Evolutionary conservation across 1,140 invertebrate species (phyloP).

Genomic region (Hyles vespertilio): DNA sequence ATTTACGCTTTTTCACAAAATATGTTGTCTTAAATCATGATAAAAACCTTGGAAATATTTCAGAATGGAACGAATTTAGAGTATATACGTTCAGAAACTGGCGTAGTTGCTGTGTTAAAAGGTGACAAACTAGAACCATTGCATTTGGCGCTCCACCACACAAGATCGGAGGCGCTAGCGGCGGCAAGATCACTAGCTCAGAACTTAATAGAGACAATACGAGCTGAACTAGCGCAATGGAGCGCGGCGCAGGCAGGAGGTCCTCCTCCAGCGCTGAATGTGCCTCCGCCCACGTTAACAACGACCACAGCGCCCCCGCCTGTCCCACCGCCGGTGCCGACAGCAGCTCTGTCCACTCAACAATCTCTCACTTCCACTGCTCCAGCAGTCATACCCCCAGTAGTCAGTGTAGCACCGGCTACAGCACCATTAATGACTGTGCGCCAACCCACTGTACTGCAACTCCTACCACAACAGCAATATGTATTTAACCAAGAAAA

Average conservation of each 20-base stretch:
- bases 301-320: constrained; percentile 53
- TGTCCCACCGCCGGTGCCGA: constrained; percentile 43
- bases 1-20: constrained; percentile 10
- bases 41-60: constrained; percentile 27
- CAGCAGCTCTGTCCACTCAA: constrained; percentile 46
- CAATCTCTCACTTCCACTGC: constrained; percentile 43
- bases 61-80: constrained; percentile 83
- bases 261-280: constrained; percentile 54
- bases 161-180: constrained; percentile 81
- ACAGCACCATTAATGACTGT: constrained; percentile 63
- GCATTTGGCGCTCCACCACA: constrained; percentile 86
- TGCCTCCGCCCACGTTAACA: constrained; percentile 54
- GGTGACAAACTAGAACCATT: constrained; percentile 88
- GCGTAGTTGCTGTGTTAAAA: constrained; percentile 83
- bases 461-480: constrained; percentile 62
- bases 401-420: constrained; percentile 60
- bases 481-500: constrained; percentile 68
- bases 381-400: constrained; percentile 52
- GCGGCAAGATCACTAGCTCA: constrained; percentile 84
- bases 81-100: constrained; percentile 86
- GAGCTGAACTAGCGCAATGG: constrained; percentile 82
- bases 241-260: constrained; percentile 62
- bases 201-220: constrained; percentile 88
- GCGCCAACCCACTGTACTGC: constrained; percentile 58
- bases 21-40: constrained; percentile 15